Base-by-base conservation (phyloP, 2,797 vertebrate genomes). In the Antrozous pallidus region DNA sequence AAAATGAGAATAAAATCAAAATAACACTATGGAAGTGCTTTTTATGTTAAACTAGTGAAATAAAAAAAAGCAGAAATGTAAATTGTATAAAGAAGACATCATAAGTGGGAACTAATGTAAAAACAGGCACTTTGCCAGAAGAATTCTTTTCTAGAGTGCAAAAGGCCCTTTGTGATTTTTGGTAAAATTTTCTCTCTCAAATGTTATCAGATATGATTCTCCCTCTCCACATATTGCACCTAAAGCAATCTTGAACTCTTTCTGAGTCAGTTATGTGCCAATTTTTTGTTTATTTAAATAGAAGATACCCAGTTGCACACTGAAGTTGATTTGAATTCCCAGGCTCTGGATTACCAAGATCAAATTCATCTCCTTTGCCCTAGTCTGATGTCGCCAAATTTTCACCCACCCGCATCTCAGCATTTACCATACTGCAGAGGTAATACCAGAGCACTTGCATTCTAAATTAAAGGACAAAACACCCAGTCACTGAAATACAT, bases 1-100 rank as follows among this genome's bases (percentile, higher is more conserved):
- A 67, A 85, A 75, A 79, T 61, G 47, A 97, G 24, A 94, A 78
- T 86, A 61, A 93, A 63, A 90, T 87, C 90, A 96, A 95, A 94
- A 69, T 74, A 89, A 92, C 69, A 70, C 16, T 93, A 8, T 86
- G 89, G 36, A 82, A 88, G 70, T 1, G n/a, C 8, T 90, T 95
- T 95, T 71, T 63, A 58, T 90, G 18, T 92, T 84, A 94, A 95
- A 93, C 56, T 90, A 89, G 17, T 31, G n/a, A 91, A 94, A 82
- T 47, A 73, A 80, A 70, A 63, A 61, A 81, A 56, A 70, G 18
- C 42, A 84, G 49, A 89, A 49, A 89, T 63, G 31, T 86, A 69
- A 88, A 94, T 63, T 91, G 3, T 86, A 26, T 51, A 58, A 75
- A 94, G 51, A 85, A 92, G 94, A 70, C 28, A 94, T 71, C 47